Evolutionary conservation across 2,113 vertebrate genomes (phyloP).

Genomic region (Todiramphus chloris): DNA sequence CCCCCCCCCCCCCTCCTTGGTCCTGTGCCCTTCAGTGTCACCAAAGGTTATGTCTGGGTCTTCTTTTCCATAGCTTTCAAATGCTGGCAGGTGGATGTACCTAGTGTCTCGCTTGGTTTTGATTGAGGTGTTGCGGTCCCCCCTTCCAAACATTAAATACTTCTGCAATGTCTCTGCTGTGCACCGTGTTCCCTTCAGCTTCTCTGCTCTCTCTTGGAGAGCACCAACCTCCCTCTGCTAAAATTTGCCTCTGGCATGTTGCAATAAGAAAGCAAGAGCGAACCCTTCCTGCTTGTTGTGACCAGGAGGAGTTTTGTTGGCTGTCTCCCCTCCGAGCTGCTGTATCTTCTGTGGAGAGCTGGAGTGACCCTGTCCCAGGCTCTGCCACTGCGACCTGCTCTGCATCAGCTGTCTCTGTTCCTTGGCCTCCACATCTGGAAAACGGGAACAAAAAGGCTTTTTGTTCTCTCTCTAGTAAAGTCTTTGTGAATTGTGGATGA

Average conservation of each 20-base stretch:
- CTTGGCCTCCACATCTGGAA: background rate
- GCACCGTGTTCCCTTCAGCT: background rate
- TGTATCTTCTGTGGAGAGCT: background rate
- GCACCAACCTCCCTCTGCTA: rapidly evolving
- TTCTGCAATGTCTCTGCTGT: background rate
- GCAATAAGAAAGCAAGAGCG: rapidly evolving
- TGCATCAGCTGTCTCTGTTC: background rate
- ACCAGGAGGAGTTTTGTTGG: background rate
- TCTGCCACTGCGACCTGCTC: background rate
- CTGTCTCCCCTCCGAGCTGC: rapidly evolving
- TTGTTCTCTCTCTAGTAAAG: background rate
- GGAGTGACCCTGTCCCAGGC: background rate
- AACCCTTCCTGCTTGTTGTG: rapidly evolving
- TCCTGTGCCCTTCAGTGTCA: background rate
- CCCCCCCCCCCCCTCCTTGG: too few relatives aligned
- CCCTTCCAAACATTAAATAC: background rate
- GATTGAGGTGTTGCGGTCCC: background rate
- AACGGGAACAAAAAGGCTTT: background rate
- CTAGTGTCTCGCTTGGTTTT: background rate
- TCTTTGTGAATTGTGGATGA: background rate
- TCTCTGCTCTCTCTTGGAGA: background rate
- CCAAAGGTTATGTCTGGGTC: background rate
- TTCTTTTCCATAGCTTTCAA: background rate
- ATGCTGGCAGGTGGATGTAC: background rate
- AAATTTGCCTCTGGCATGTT: rapidly evolving